These are phyloP conservation scores for Megalops atlanticus DNA, from an alignment of 2,113 vertebrate species.

Conservation along the genomic window DNA sequence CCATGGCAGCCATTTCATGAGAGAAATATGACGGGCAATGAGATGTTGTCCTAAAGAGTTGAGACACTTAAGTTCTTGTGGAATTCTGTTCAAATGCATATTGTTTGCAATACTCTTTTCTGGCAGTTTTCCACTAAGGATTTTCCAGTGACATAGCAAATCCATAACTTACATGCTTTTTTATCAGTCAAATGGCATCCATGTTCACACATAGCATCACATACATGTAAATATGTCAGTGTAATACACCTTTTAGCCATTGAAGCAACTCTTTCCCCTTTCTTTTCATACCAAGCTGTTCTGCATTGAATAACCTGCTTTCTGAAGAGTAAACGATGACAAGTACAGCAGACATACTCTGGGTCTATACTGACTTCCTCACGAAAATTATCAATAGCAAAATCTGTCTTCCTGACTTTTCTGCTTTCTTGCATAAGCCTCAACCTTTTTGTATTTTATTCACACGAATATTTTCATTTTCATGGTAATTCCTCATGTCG, in stretches of 20 bases:
- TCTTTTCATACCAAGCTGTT: background rate
- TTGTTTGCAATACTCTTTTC: conserved; percentile 17
- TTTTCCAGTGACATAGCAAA: conserved; percentile 34
- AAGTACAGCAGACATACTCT: conserved; percentile 24
- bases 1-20: conserved; percentile 33
- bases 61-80: conserved; percentile 18
- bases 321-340: conserved; percentile 17
- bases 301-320: conserved; percentile 27
- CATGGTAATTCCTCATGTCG: background rate
- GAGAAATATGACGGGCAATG: conserved; percentile 26
- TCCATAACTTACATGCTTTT: conserved; percentile 15
- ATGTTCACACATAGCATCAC: background rate
- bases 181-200: background rate
- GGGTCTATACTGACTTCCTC: background rate
- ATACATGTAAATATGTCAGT: conserved; percentile 11
- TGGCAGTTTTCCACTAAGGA: background rate
- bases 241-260: conserved; percentile 23
- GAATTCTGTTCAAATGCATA: conserved; percentile 23
- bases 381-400: background rate
- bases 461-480: background rate
- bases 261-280: background rate
- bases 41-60: conserved; percentile 37
- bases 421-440: background rate
- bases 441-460: too few species aligned
- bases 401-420: background rate